Evolutionary conservation across 2,888 invertebrate genomes (phyloP).

Genomic region (Ennomos erosarius): DNA sequence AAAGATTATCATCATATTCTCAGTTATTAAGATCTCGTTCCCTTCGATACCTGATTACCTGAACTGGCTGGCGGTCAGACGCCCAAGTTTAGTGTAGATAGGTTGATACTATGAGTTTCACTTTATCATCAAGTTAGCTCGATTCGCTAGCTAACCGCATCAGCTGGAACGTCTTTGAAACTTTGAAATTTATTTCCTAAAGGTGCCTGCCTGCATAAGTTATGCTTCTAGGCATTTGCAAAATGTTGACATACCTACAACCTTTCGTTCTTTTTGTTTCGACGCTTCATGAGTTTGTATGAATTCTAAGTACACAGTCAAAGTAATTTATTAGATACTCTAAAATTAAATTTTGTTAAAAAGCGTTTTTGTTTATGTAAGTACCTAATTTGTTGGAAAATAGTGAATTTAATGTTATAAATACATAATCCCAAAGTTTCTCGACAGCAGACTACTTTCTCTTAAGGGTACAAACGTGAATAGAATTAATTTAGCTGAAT

Average conservation of each 20-base stretch:
- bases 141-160: conserved; percentile 19
- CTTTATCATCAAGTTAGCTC: conserved; percentile 20
- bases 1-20: too few species aligned
- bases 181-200: conserved; percentile 33
- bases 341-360: too few species aligned
- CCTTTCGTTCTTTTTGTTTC: too few species aligned
- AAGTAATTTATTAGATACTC: too few species aligned
- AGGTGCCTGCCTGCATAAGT: conserved; percentile 26
- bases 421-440: conserved; percentile 9
- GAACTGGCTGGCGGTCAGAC: not conserved
- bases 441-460: conserved; percentile 2
- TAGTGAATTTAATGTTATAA: not conserved
- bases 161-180: conserved; percentile 37
- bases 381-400: too few species aligned
- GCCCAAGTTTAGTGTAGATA: not conserved
- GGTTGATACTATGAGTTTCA: conserved; percentile 12
- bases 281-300: too few species aligned
- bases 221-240: conserved; percentile 23
- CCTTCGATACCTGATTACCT: too few species aligned
- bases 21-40: too few species aligned
- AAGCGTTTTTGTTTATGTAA: too few species aligned
- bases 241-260: conserved; percentile 17
- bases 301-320: too few species aligned
- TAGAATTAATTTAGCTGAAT: conserved; percentile 20
- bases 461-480: conserved; percentile 15